Evolutionary conservation across 2,888 invertebrate genomes (phyloP), one percentile per base, ranked within the genome.

Genomic region (Odontomyia ornata): DNA sequence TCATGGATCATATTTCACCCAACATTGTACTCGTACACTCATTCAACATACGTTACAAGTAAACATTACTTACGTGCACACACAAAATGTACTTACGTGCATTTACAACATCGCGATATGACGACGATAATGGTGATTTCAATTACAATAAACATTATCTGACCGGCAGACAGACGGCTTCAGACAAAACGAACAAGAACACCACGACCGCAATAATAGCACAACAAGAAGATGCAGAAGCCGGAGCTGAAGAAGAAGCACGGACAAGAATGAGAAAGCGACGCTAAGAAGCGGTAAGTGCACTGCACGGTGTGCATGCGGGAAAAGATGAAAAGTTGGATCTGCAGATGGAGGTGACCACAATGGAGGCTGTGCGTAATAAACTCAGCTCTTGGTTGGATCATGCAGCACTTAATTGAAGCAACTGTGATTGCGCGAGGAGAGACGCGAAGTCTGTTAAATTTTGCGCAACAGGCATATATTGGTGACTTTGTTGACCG

Each of bases 141-240:
- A 52, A 52, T 52, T 52, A 52, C 52, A 52, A 52, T 52, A 52
- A 52, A 52, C 52, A n/a, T 52, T 43, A 52, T 52, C 52, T 52
- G 52, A 9, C 52, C 52, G 36, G 36, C 9, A 9, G 36, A 36
- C 36, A 52, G 52, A 52, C 52, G 52, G 18, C 52, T n/a, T 52
- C 52, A 18, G 3, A 52, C 52, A 52, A 36, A 36, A 36, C 36
- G 9, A 36, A 36, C 36, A 9, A 36, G 36, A 36, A 36, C 36
- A 36, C 36, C 36, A 36, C 3, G 36, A 3, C 36, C 3, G 9
- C 36, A 36, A 36, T 36, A 36, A 36, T 9, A 36, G 9, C 5
- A 36, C 9, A 36, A 36, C 3, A 36, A 36, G 36, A 36, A 36
- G 36, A n/a, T n/a, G n/a, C n/a, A n/a, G n/a, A n/a, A n/a, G n/a